These are phyloP conservation scores for Orchesella cincta DNA, from an alignment of 1,140 invertebrate genomes.

Conservation along the genomic window DNA sequence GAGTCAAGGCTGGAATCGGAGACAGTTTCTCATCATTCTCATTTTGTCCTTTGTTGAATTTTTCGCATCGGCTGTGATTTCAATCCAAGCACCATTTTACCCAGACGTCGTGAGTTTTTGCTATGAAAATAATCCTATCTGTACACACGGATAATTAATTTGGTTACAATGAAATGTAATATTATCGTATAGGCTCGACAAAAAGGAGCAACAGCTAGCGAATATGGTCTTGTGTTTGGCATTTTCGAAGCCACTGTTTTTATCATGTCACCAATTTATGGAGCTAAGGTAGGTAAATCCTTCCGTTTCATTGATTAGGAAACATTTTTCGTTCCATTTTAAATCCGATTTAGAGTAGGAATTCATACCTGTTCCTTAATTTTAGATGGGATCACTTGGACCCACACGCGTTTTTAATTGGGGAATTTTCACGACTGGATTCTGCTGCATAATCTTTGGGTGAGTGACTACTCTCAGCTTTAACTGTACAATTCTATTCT, in stretches of 20 bases:
- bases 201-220: slow-evolving; percentile 80
- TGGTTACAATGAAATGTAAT: background rate
- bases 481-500: too few relatives aligned
- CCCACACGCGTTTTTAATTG: slow-evolving; percentile 82
- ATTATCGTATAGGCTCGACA: slow-evolving; percentile 68
- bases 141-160: slow-evolving; percentile 2
- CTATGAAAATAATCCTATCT: background rate
- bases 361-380: background rate
- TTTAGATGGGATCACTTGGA: slow-evolving; percentile 73
- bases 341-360: slow-evolving; percentile 10
- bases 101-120: slow-evolving; percentile 57
- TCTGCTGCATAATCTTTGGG: slow-evolving; percentile 83
- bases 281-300: slow-evolving; percentile 71
- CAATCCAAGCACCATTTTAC: slow-evolving; percentile 66
- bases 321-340: background rate
- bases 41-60: slow-evolving; percentile 84
- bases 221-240: slow-evolving; percentile 90
- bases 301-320: background rate
- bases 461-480: too few relatives aligned
- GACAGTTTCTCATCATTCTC: slow-evolving; percentile 78
- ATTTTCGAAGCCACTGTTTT: slow-evolving; percentile 90
- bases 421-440: slow-evolving; percentile 81
- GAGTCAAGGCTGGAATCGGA: slow-evolving; percentile 52
- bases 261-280: slow-evolving; percentile 82
- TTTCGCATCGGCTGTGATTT: slow-evolving; percentile 83